Percentiles rank a stretch among this genome's conserved stretches.
Evolutionary conservation across 2,888 invertebrate species (phyloP).

Genomic region (Leucophora obtusa): DNA sequence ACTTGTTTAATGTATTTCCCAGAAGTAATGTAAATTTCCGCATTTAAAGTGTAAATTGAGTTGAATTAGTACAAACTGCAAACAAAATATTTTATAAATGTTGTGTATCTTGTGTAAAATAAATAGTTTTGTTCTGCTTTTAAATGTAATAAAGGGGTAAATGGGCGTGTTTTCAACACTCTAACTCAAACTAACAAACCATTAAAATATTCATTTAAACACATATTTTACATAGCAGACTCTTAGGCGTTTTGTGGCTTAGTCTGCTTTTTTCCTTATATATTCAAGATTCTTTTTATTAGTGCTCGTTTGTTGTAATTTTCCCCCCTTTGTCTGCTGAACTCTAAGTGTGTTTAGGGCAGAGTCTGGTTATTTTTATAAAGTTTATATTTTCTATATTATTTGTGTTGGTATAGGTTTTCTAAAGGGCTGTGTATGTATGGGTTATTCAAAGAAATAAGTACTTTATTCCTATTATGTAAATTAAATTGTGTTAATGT

Average conservation of each 20-base stretch:
- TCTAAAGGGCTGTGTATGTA: not conserved
- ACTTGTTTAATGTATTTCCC: slow-evolving; percentile 72
- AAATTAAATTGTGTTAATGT: slow-evolving; percentile 73
- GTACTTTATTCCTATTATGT: slow-evolving; percentile 72
- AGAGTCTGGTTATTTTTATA: not conserved
- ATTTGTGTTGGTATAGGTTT: not conserved
- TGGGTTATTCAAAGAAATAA: slow-evolving; percentile 8
- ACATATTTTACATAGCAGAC: slow-evolving; percentile 41
- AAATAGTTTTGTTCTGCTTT: not conserved
- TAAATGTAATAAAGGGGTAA: not conserved
- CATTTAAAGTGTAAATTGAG: slow-evolving; percentile 73
- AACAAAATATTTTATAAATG: slow-evolving; percentile 52
- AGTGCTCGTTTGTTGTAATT: not conserved
- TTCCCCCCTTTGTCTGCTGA: not conserved
- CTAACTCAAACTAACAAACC: not conserved
- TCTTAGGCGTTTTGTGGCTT: slow-evolving; percentile 53
- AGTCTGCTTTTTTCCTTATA: slow-evolving; percentile 12
- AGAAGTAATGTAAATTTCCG: slow-evolving; percentile 74
- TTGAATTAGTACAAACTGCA: slow-evolving; percentile 27
- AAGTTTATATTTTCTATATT: not conserved
- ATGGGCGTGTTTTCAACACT: not conserved
- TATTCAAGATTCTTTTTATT: not conserved
- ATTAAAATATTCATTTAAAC: not conserved
- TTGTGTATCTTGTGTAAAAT: slow-evolving; percentile 25
- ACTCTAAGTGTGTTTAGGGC: not conserved